Conservation (phyloP, 2,888 invertebrate species). For the Malthinus seriepunctatus region DNA sequence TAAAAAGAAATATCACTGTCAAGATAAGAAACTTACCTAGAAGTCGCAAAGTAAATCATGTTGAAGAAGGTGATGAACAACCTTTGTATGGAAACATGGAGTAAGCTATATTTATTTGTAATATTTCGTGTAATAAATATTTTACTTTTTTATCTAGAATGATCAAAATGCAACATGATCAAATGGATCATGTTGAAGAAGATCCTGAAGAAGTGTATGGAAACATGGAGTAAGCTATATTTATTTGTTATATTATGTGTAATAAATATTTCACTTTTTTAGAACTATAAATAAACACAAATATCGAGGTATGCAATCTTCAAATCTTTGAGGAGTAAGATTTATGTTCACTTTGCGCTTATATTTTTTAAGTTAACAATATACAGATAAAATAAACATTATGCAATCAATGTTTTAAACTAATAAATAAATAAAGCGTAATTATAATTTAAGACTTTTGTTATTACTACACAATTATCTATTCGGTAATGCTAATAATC, state of each 20-base stretch:
- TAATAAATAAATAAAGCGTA: too few relatives aligned
- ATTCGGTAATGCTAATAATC: conserved; percentile 19
- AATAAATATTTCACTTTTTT: not conserved
- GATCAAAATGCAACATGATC: conserved; percentile 8
- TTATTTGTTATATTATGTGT: not conserved
- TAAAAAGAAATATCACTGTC: conserved; percentile 16
- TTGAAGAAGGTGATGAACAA: conserved; percentile 17
- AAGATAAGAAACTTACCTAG: conserved; percentile 4
- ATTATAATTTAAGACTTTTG: too few relatives aligned
- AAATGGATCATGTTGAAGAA: not conserved
- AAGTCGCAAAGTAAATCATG: not conserved
- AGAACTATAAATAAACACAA: too few relatives aligned
- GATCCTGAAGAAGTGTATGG: conserved; percentile 24
- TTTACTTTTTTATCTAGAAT: conserved; percentile 12
- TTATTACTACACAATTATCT: conserved; percentile 12
- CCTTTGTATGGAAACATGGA: conserved; percentile 27
- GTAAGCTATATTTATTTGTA: conserved; percentile 14
- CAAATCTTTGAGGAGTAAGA: not conserved
- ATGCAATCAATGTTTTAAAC: too few relatives aligned
- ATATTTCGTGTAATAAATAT: not conserved
- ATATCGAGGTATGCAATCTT: too few relatives aligned
- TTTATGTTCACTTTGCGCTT: too few relatives aligned
- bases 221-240: conserved; percentile 22
- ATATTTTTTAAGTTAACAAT: too few relatives aligned
- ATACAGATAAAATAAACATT: not conserved